Evolutionary conservation across 2,113 vertebrate species (phyloP), one percentile per base, ranked within the genome.

Genomic region (Caretta caretta): DNA sequence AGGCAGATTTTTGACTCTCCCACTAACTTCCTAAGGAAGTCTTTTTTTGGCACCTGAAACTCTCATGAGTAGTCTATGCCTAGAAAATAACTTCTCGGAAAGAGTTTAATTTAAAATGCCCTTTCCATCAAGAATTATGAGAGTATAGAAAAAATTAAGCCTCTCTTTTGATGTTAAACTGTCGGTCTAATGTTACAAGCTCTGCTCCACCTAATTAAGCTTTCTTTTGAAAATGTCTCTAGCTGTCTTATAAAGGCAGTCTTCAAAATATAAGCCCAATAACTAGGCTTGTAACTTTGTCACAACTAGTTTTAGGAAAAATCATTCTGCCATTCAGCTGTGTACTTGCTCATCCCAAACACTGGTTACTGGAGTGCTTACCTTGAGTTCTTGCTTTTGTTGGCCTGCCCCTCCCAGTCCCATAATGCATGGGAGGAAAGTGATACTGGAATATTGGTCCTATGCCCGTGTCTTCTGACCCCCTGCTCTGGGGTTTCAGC

Each of bases 401-500:
- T 72, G 65, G 90, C 91, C 76, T 89, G 83, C 57, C 75, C 92
- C 81, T 83, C 14, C 16, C 31, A 65, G 17, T n/a, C 35, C 35
- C 65, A 57, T 65, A 9, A 3, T 27, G 57, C 25, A 0, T 0
- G 0, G 19, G 69, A 27, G 11, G 12, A 22, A 13, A 76, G 22
- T 25, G 38, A 13, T 46, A 12, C 20, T 42, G 72, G 22, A 42
- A 76, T 76, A 46, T 46, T 76, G 25, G 0, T 80, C 95, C 85
- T 85, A 81, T 76, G 8, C 62, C 56, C 48, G 50, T 81, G 50
- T 16, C 49, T 79, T 90, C 89, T 85, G 42, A n/a, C 83, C 78
- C 62, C 4, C 12, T 83, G 57, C 89, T n/a, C 1, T 69, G 76
- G 76, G 69, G 85, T 93, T 92, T 87, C 93, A 95, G 87, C 85